Evolutionary conservation across 2,113 vertebrate species (phyloP).

Genomic region (Brienomyrus brachyistius): DNA sequence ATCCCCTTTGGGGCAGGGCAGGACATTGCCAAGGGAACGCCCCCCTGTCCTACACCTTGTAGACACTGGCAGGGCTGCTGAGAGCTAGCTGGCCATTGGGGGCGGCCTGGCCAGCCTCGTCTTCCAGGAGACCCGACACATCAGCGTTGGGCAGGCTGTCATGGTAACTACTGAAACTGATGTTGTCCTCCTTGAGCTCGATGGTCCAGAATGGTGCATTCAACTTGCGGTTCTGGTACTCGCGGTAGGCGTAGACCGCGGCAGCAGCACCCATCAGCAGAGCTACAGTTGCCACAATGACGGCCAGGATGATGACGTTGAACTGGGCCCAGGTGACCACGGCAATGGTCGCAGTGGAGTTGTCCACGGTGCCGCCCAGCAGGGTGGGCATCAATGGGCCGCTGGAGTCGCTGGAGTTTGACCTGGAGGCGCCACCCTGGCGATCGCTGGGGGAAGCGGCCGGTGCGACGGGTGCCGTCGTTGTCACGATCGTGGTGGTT

Average conservation of each 20-base stretch:
- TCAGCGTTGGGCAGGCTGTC: conserved; percentile 82
- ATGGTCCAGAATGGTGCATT: conserved; percentile 85
- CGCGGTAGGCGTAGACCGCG: conserved; percentile 73
- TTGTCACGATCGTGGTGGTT: neutral
- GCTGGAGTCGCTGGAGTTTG: conserved; percentile 15
- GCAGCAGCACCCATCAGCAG: conserved; percentile 73
- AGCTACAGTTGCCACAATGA: conserved; percentile 74
- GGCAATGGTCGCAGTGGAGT: conserved; percentile 56
- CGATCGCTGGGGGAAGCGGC: neutral
- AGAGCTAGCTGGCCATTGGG: conserved; percentile 75
- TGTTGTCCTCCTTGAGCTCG: conserved; percentile 83
- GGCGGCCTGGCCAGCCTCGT: conserved; percentile 66
- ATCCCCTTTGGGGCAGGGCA: neutral
- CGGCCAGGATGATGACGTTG: conserved; percentile 75
- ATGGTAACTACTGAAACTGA: conserved; percentile 83
- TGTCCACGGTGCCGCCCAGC: conserved; percentile 61
- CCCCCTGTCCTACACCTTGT: conserved; percentile 54
- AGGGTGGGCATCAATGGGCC: conserved; percentile 44
- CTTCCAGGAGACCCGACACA: conserved; percentile 72
- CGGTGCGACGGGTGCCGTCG: neutral
- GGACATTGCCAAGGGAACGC: neutral
- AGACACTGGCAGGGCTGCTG: conserved; percentile 68
- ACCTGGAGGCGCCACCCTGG: neutral
- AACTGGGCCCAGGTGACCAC: conserved; percentile 79
- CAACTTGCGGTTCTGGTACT: conserved; percentile 77